phyloP scores from a whole-genome alignment of 2,797 vertebrate genomes.

The Gouania willdenowi region DNA sequence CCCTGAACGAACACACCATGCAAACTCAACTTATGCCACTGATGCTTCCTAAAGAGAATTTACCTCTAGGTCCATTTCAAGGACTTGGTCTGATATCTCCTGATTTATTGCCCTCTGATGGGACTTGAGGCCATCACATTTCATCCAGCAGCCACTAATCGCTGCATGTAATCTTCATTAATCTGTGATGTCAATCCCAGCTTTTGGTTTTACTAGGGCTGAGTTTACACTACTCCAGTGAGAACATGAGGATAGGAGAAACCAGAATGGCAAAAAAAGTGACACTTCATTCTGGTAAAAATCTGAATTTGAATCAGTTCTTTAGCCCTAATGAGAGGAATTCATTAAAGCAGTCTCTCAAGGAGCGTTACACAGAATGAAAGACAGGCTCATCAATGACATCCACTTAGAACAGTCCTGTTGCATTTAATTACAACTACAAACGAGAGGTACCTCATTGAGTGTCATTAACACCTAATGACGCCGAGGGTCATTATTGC shows the following conservation, averaged over 20 bases:
- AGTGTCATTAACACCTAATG: background rate
- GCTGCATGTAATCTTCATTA: constrained; percentile 74
- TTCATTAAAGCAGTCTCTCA: no score
- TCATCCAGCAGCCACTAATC: constrained; percentile 60
- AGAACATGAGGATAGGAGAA: no score
- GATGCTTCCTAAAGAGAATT: no score
- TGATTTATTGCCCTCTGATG: constrained; percentile 70
- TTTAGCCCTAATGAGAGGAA: no score
- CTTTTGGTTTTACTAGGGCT: constrained; percentile 59
- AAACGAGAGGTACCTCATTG: background rate
- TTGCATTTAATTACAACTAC: background rate
- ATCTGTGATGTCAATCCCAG: constrained; percentile 74
- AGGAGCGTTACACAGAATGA: no score
- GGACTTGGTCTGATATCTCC: constrained; percentile 38
- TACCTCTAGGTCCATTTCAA: no score
- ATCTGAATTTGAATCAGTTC: no score
- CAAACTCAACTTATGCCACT: no score
- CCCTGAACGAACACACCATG: no score
- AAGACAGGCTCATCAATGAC: background rate
- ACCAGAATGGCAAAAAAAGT: no score
- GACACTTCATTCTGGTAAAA: no score
- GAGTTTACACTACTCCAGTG: constrained; percentile 37
- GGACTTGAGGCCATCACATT: constrained; percentile 56
- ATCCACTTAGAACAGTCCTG: background rate
- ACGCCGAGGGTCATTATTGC: background rate